Evolutionary conservation across 1,140 invertebrate species (phyloP), one percentile per base, ranked within the genome.

Genomic region (Apis florea): DNA sequence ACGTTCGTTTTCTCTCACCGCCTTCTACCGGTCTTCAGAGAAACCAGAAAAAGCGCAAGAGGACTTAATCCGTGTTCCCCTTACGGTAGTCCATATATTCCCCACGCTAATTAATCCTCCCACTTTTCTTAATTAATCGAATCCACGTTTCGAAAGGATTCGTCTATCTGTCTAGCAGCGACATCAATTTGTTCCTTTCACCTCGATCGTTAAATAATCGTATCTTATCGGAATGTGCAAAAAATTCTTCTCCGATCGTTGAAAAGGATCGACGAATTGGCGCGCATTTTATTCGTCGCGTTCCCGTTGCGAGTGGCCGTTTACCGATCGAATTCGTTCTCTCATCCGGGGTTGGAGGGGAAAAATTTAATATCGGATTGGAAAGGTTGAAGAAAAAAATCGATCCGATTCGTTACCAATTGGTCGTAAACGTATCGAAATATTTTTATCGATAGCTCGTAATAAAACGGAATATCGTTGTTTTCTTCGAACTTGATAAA

Each of bases 91-190:
- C 61, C 54, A 80, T 59, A 75, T 40, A 40, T 40, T 40, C 51
- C 70, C 58, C 59, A 64, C 79, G 76, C 79, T 88, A 90, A 90
- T 90, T 90, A 90, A 90, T 90, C 83, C 82, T 80, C 58, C 56
- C 86, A 82, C 82, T 89, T 90, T 79, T 71, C 70, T 89, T 91
- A 90, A 91, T 90, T 91, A 91, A 91, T 91, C 90, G 88, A 84
- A 88, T 91, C 83, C 87, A 88, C 87, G 79, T 83, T 56, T 78
- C 81, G 70, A 73, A 77, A 69, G 74, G 84, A n/a, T n/a, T n/a
- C 67, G 72, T 76, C 83, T 76, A 85, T 88, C 86, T 5, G 31
- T 40, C 31, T 5, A n/a, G 80, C 67, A 61, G 70, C 56, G 63
- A 31, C 61, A 64, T 9, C 80, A 51, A 86, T 87, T 83, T 87